These are phyloP conservation scores for Umimayanthus chanpuru DNA, from an alignment of 92 coral and sea anemone genomes.

Conservation along the genomic window DNA sequence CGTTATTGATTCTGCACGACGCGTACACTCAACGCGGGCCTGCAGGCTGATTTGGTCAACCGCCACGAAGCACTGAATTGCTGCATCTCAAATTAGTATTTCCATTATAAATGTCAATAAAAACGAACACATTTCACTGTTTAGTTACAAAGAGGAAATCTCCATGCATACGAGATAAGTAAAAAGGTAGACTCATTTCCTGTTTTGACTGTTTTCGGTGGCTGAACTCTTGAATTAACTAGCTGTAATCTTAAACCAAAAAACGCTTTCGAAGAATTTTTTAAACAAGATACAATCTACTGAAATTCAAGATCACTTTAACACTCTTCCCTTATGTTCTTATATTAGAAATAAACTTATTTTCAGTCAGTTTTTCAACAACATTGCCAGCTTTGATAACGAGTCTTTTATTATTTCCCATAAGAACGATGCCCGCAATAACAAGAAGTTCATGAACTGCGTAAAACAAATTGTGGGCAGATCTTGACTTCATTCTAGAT, in stretches of 20 bases:
- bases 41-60: not conserved
- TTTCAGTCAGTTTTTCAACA: not conserved
- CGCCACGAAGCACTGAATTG: not conserved
- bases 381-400: not conserved
- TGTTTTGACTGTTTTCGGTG: conserved; percentile 24
- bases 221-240: not conserved
- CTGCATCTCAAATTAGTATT: conserved; percentile 2
- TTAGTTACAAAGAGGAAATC: not conserved
- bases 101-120: not conserved
- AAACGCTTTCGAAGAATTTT: not conserved
- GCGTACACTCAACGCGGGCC: not conserved
- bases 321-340: not conserved
- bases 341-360: not conserved
- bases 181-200: not conserved
- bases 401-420: not conserved
- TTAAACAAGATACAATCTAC: not conserved
- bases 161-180: not conserved
- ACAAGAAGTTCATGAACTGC: not conserved
- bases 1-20: not conserved
- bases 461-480: not conserved
- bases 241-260: not conserved
- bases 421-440: not conserved
- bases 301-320: not conserved
- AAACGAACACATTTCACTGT: not conserved
- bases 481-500: no score